These are phyloP conservation scores for Catocala nupta DNA, from an alignment of 2,888 invertebrate species.

Conservation along the genomic window DNA sequence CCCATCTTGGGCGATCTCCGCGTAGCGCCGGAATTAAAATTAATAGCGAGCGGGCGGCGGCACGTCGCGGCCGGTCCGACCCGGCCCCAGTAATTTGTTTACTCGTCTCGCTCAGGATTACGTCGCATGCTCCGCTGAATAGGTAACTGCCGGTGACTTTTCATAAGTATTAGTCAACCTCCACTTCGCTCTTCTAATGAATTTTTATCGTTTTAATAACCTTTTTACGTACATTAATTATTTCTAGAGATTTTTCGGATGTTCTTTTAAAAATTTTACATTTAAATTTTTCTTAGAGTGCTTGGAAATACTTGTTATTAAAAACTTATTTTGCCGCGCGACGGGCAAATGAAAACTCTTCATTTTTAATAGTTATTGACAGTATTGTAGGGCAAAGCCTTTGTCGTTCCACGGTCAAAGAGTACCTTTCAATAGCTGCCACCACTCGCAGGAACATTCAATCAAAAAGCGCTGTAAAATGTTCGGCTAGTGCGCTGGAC, in stretches of 20 bases:
- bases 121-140: conserved; percentile 82
- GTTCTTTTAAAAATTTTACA: conserved; percentile 17
- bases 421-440: conserved; percentile 6
- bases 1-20: conserved; percentile 81
- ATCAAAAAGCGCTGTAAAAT: conserved; percentile 15
- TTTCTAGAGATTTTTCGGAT: conserved; percentile 2
- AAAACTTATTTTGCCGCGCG: not conserved
- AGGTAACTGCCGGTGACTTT: conserved; percentile 81
- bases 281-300: conserved; percentile 4
- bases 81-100: conserved; percentile 83
- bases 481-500: conserved; percentile 15
- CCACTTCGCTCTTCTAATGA: conserved; percentile 46
- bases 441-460: conserved; percentile 10
- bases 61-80: conserved; percentile 70
- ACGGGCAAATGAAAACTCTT: too few species aligned
- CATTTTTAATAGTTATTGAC: conserved; percentile 4
- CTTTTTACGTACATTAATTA: conserved; percentile 25
- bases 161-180: conserved; percentile 56
- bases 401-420: not conserved
- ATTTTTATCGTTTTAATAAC: conserved; percentile 48
- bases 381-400: conserved; percentile 4
- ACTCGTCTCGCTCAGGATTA: conserved; percentile 84
- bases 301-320: not conserved
- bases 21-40: conserved; percentile 83
- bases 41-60: conserved; percentile 80